A percentile compares a stretch with the other conserved stretches of the same genome.
Evolutionary conservation across 2,888 invertebrate species (phyloP).

Genomic region (Zhengitettix transpicula): DNA sequence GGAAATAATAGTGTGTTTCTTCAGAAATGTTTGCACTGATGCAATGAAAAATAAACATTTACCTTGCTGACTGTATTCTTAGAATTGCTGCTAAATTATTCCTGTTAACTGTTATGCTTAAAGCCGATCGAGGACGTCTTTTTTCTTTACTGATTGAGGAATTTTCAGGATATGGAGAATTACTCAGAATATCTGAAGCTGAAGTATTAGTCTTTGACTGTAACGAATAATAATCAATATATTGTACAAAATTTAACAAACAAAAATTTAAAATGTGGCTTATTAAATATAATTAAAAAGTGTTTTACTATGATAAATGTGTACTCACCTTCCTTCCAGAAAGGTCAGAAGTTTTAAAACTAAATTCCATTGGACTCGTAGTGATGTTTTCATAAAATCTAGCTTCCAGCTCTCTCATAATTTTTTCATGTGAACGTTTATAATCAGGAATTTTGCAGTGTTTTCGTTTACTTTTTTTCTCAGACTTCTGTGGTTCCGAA

Average conservation of each 20-base stretch:
- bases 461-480: not conserved
- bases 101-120: slow-evolving; percentile 17
- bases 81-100: slow-evolving; percentile 49
- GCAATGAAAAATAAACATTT: slow-evolving; percentile 2
- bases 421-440: slow-evolving; percentile 25
- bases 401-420: slow-evolving; percentile 23
- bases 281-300: too few relatives aligned
- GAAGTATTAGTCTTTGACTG: slow-evolving; percentile 4
- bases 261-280: not conserved
- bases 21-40: not conserved
- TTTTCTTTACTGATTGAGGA: slow-evolving; percentile 44
- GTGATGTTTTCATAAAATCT: slow-evolving; percentile 32
- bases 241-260: not conserved
- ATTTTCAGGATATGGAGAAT: slow-evolving; percentile 6
- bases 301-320: too few relatives aligned
- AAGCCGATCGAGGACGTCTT: slow-evolving; percentile 19
- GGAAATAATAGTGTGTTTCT: too few relatives aligned
- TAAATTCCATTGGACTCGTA: slow-evolving; percentile 34
- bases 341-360: slow-evolving; percentile 34
- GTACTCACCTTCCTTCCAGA: slow-evolving; percentile 22
- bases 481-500: not conserved
- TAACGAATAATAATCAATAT: not conserved
- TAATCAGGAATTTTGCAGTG: slow-evolving; percentile 17
- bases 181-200: not conserved
- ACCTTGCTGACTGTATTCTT: slow-evolving; percentile 41